Base-by-base conservation (phyloP, 2,113 vertebrate genomes). In the Podiceps cristatus region DNA sequence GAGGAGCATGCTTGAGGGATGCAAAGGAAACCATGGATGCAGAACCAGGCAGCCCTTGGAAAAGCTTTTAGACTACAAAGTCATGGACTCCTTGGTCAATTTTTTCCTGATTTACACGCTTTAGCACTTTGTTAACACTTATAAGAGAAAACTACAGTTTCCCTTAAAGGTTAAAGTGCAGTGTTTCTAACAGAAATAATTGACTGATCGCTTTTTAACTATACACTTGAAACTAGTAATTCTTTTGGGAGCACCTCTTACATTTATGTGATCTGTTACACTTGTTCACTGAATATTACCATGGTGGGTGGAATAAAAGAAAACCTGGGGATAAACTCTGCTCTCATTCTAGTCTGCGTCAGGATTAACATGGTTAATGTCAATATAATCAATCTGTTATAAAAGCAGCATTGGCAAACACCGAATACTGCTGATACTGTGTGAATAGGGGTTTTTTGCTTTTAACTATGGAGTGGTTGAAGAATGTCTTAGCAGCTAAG, bases 1-100 rank as follows among this genome's bases (percentile, higher is more conserved):
- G 56, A 60, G 79, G 47, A 74, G 11, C 3, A 4, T 0, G 0
- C 11, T n/a, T 23, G 31, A 60, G 33, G 24, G n/a, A 55, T 33
- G 13, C 20, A 60, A 37, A 79, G 40, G 20, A 72, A 88, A 28
- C 28, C 37, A 33, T 9, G 49, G 22, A 22, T 47, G 47, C 47
- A 76, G 49, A 82, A 35, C 20, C 16, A 68, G 53, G 44, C 23
- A 58, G 47, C 12, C 56, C 10, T 52, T 53, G 56, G 29, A 77
- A 56, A 6, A 73, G 18, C 49, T 84, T 80, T 69, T 44, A 68
- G 59, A n/a, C 17, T 59, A 52, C 16, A 63, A 67, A 89, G 25
- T 7, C 13, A 52, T 49, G 31, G 33, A 33, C 35, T 42, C 14
- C 24, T 72, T 64, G 7, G 17, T 28, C 20, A 68, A 37, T 3